These are phyloP conservation scores for Hyperoplus lanceolatus DNA, from an alignment of 2,797 vertebrate genomes.

Conservation along the genomic window DNA sequence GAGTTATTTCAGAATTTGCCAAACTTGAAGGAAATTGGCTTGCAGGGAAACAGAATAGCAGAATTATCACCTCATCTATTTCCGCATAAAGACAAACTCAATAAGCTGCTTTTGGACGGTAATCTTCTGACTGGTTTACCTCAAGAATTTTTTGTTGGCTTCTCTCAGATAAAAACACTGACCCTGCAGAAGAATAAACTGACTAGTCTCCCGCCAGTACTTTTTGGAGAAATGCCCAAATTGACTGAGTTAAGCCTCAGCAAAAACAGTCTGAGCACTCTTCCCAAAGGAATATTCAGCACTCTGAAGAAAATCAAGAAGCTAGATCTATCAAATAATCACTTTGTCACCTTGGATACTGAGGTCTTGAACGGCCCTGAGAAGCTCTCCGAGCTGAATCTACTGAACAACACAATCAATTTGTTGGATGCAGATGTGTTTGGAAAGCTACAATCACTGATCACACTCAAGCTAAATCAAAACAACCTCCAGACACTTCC, in stretches of 20 bases:
- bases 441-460: slow-evolving; percentile 75
- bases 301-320: slow-evolving; percentile 80
- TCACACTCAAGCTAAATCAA: slow-evolving; percentile 74
- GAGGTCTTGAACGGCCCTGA: slow-evolving; percentile 81
- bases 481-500: slow-evolving; percentile 73
- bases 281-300: slow-evolving; percentile 82
- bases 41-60: slow-evolving; percentile 80
- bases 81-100: slow-evolving; percentile 80
- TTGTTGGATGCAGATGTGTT: slow-evolving; percentile 73
- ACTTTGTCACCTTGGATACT: slow-evolving; percentile 74
- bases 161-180: slow-evolving; percentile 79
- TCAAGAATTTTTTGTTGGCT: slow-evolving; percentile 78
- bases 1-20: slow-evolving; percentile 79
- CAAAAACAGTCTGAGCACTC: slow-evolving; percentile 81
- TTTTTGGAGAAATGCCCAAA: slow-evolving; percentile 79
- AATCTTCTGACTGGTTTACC: slow-evolving; percentile 84
- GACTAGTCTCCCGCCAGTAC: slow-evolving; percentile 69
- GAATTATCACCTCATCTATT: slow-evolving; percentile 78
- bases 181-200: slow-evolving; percentile 81
- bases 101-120: slow-evolving; percentile 79
- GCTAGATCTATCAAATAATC: slow-evolving; percentile 84
- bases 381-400: slow-evolving; percentile 82
- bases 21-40: slow-evolving; percentile 79
- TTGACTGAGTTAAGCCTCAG: slow-evolving; percentile 77
- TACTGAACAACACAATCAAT: slow-evolving; percentile 77